These are phyloP conservation scores for Sphenodon punctatus DNA, from an alignment of 2,797 vertebrate genomes.

Conservation along the genomic window DNA sequence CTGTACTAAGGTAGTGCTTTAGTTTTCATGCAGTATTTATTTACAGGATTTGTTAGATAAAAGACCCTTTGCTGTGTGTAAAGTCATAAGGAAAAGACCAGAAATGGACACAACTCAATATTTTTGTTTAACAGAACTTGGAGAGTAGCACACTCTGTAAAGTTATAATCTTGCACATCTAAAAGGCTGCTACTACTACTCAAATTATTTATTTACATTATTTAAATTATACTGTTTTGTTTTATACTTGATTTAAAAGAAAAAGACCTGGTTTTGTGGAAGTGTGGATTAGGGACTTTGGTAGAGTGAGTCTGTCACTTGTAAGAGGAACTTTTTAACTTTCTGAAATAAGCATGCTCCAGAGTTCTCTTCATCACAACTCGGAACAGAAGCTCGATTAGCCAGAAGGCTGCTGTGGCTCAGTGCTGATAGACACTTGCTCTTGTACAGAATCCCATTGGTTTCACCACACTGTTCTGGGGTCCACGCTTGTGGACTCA, in stretches of 20 bases:
- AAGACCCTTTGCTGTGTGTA: background rate
- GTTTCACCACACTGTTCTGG: background rate
- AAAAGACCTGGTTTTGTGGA: background rate
- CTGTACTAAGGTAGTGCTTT: constrained; percentile 50
- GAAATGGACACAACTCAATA: background rate
- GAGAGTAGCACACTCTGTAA: background rate
- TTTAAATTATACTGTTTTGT: background rate
- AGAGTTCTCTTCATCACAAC: too few relatives aligned
- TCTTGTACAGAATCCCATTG: background rate
- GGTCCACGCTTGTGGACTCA: background rate
- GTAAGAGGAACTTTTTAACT: too few relatives aligned
- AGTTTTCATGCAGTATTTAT: background rate
- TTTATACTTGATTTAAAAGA: background rate
- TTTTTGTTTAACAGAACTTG: background rate
- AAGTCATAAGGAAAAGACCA: background rate
- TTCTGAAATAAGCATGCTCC: too few relatives aligned
- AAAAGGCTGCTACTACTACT: background rate
- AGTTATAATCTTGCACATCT: background rate
- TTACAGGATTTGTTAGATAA: background rate
- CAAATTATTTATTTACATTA: background rate
- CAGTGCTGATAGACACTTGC: too few relatives aligned
- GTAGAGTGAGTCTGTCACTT: too few relatives aligned
- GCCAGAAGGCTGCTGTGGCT: too few relatives aligned
- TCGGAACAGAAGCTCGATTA: too few relatives aligned
- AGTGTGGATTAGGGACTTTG: too few relatives aligned